Evolutionary conservation across 2,888 invertebrate genomes (phyloP).

Genomic region (Temnothorax unifasciatus): DNA sequence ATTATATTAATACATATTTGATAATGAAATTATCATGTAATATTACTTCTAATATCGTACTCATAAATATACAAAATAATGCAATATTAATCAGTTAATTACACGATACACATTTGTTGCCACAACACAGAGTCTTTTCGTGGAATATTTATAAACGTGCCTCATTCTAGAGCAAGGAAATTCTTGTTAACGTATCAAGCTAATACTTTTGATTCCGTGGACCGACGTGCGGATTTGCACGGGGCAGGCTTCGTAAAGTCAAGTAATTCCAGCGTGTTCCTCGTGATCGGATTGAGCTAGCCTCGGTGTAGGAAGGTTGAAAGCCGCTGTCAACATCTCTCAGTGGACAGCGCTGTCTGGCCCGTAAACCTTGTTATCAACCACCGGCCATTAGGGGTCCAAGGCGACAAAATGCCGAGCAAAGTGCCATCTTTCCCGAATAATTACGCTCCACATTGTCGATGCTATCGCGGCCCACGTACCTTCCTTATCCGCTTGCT

Average conservation of each 20-base stretch:
- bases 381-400: constrained; percentile 86
- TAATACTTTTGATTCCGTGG: constrained; percentile 44
- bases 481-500: constrained; percentile 76
- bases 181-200: constrained; percentile 30
- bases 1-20: not conserved
- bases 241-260: constrained; percentile 51
- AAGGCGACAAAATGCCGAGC: constrained; percentile 86
- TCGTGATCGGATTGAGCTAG: constrained; percentile 73
- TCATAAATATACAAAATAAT: not conserved
- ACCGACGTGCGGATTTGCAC: constrained; percentile 49
- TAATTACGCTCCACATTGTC: constrained; percentile 84
- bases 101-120: not conserved
- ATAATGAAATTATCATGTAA: not conserved
- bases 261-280: constrained; percentile 68
- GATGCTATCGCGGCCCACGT: constrained; percentile 76
- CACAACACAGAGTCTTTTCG: not conserved
- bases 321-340: constrained; percentile 86
- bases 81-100: not conserved
- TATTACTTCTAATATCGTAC: not conserved
- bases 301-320: constrained; percentile 80
- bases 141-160: not conserved
- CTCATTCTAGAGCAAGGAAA: not conserved
- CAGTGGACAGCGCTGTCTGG: constrained; percentile 84
- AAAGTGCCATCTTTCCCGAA: constrained; percentile 86
- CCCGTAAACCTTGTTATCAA: constrained; percentile 86